phyloP scores from a whole-genome alignment of 2,888 invertebrate species.

The Pyralis farinalis region DNA sequence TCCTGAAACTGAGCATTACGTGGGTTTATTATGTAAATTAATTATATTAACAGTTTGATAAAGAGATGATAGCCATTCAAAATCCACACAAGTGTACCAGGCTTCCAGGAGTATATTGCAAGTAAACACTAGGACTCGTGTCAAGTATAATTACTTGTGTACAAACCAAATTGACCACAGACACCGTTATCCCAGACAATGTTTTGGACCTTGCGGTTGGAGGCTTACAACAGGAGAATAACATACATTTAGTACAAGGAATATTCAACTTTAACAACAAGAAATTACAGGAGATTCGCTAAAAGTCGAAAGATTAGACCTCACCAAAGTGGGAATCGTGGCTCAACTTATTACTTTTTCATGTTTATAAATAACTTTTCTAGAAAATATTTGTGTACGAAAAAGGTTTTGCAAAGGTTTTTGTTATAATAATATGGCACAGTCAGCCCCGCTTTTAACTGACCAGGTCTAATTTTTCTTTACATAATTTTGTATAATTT shows the following conservation, averaged over 20 bases:
- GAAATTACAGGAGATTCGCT: conserved; percentile 22
- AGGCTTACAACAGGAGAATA: conserved; percentile 71
- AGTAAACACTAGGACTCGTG: conserved; percentile 47
- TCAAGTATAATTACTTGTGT: conserved; percentile 44
- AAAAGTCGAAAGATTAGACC: conserved; percentile 23
- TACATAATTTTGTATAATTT: too few species aligned
- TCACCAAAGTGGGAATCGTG: conserved; percentile 28
- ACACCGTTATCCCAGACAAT: conserved; percentile 75
- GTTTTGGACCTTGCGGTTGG: conserved; percentile 72
- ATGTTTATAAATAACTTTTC: too few species aligned
- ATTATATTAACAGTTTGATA: too few species aligned
- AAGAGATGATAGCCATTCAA: not conserved
- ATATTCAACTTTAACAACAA: conserved; percentile 32
- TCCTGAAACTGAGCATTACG: too few species aligned
- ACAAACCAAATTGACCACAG: conserved; percentile 80
- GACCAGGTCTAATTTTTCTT: too few species aligned
- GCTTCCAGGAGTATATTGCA: conserved; percentile 45
- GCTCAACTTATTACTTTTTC: too few species aligned
- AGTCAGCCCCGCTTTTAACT: too few species aligned
- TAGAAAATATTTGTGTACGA: too few species aligned
- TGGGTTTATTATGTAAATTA: too few species aligned
- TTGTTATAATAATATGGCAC: too few species aligned
- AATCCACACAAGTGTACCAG: conserved; percentile 26
- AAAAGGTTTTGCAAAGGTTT: too few species aligned
- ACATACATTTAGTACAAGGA: conserved; percentile 53